Conservation (phyloP, 2,888 invertebrate genomes). For the Fragum sueziense region DNA sequence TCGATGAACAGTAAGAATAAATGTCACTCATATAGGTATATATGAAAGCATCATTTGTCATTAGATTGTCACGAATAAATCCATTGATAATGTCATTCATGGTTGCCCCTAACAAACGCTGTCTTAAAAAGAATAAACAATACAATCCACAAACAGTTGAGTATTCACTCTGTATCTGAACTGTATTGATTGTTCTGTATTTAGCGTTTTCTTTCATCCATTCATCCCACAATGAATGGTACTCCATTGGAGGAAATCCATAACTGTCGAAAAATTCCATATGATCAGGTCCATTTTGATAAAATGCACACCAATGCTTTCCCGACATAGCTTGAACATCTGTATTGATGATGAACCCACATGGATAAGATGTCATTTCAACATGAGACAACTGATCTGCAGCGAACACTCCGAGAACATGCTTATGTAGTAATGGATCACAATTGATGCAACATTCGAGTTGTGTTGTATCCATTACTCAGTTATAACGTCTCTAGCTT, state of each 20-base stretch:
- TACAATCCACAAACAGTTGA: constrained; percentile 35
- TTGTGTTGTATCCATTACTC: constrained; percentile 30
- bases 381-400: constrained; percentile 28
- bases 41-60: not conserved
- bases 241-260: not conserved
- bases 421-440: constrained; percentile 10
- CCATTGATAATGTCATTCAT: not conserved
- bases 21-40: constrained; percentile 7
- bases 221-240: not conserved
- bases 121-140: constrained; percentile 22
- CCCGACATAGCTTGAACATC: constrained; percentile 19
- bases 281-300: not conserved
- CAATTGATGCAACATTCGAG: constrained; percentile 21
- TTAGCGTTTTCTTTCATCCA: constrained; percentile 11
- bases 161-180: constrained; percentile 25
- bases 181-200: not conserved
- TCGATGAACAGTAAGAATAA: not conserved
- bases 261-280: constrained; percentile 22
- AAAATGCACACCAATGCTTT: constrained; percentile 30
- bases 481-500: constrained; percentile 21
- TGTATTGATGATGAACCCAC: constrained; percentile 28
- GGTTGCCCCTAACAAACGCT: not conserved
- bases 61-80: not conserved
- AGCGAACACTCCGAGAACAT: constrained; percentile 26
- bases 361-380: not conserved